Base-by-base conservation (phyloP, 2,113 vertebrate species). In the Falco punctatus region DNA sequence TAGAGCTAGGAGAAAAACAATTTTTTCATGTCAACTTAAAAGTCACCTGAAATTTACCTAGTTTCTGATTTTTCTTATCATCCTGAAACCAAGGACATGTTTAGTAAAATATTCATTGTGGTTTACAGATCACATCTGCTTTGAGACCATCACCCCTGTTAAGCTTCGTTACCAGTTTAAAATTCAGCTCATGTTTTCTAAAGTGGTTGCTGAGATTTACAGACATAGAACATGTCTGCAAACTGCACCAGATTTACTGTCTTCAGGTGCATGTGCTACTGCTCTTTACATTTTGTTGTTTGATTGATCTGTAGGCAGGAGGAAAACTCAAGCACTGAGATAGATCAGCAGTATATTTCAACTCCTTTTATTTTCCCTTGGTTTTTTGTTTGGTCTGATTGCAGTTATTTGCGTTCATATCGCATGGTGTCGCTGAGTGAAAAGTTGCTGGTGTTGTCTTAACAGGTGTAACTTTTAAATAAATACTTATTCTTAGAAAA, bases 291-390 rank as follows among this genome's bases (percentile, higher is more conserved):
- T 75, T 81, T 85, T 72, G 13, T 74, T 88, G 42, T 23, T 81
- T 59, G 33, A 20, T 73, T 75, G 48, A 17, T 55, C 46, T 52
- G 14, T 46, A 52, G 66, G 49, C 46, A 70, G 46, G 10, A 91
- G 33, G 13, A 74, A 88, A 67, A 75, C 6, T 73, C 40, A 57
- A 54, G 46, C 44, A 46, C 9, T 73, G n/a, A 80, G 35, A 21
- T 8, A 46, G 13, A 52, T n/a, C 15, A 72, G 26, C 23, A 38
- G n/a, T 21, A 85, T 51, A 74, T 52, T 46, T 77, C 58, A 70
- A 48, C 11, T 54, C 10, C 6, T 30, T 52, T 18, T 58, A 67
- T 67, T 8, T 0, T 3, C 5, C 4, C 5, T 5, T 16, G 6
- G 12, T 86, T 88, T 70, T 46, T 61, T 65, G 2, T 81, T 89